Evolutionary conservation across 2,797 vertebrate genomes (phyloP).

Genomic region (Peromyscus aztecus): DNA sequence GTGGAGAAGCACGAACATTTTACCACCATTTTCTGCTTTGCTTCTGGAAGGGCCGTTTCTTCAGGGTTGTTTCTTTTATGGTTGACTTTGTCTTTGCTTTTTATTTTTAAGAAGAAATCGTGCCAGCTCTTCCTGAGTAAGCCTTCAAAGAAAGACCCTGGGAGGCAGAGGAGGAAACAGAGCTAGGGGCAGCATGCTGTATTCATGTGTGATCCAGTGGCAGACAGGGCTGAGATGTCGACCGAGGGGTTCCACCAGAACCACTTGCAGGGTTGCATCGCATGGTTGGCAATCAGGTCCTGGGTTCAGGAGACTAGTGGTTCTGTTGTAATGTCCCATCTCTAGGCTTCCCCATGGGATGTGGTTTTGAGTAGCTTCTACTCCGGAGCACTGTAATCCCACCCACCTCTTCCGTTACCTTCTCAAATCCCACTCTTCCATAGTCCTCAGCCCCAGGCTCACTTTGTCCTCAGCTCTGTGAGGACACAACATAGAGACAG

Average conservation of each 20-base stretch:
- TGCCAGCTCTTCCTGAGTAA: constrained; percentile 6
- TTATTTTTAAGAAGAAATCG: neutral
- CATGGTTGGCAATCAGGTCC: constrained; percentile 89
- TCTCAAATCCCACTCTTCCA: neutral
- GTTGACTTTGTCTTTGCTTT: neutral
- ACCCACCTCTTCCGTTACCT: neutral
- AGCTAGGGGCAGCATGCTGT: accelerated
- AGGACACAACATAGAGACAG: neutral
- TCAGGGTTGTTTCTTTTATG: neutral
- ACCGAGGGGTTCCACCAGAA: constrained; percentile 85
- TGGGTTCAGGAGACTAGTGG: constrained; percentile 87
- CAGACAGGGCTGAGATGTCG: neutral
- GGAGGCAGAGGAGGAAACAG: neutral
- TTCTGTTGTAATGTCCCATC: constrained; percentile 68
- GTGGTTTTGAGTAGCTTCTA: neutral
- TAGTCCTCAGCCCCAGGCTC: neutral
- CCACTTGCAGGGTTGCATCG: constrained; percentile 86
- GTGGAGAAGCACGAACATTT: neutral
- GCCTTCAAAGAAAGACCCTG: neutral
- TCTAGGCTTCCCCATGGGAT: neutral
- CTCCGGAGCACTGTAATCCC: neutral
- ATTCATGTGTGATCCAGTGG: accelerated
- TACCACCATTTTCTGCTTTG: neutral
- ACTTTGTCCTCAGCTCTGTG: neutral
- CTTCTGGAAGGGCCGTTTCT: neutral